These are phyloP conservation scores for Atherinomorus stipes DNA, from an alignment of 2,113 vertebrate genomes.

Conservation along the genomic window DNA sequence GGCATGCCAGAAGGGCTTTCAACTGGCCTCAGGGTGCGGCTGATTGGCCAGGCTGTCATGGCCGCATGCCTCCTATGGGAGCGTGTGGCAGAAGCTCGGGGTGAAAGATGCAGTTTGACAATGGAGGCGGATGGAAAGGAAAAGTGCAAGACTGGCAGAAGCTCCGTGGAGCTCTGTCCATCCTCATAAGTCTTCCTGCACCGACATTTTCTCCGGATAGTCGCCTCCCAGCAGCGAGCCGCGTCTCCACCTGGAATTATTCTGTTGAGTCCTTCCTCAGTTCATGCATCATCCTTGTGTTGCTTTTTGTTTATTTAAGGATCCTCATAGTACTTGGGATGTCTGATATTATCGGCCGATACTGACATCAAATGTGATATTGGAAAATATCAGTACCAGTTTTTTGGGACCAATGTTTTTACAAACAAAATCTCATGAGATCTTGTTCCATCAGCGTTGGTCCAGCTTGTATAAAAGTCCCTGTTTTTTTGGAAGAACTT, in stretches of 20 bases:
- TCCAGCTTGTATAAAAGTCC: too few relatives aligned
- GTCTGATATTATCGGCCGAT: too few relatives aligned
- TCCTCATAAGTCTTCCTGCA: slow-evolving; percentile 11
- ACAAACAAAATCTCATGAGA: too few relatives aligned
- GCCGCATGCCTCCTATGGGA: slow-evolving; percentile 47
- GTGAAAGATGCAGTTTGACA: slow-evolving; percentile 58
- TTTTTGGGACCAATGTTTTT: too few relatives aligned
- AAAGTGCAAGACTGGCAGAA: slow-evolving; percentile 70
- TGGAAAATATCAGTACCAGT: too few relatives aligned
- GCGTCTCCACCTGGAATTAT: slow-evolving; percentile 78
- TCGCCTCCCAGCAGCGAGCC: slow-evolving; percentile 63
- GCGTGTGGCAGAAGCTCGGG: slow-evolving; percentile 36
- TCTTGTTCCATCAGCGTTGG: too few relatives aligned
- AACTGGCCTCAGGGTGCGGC: slow-evolving; percentile 68
- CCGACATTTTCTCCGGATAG: slow-evolving; percentile 33
- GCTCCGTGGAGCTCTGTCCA: not conserved
- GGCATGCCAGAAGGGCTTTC: slow-evolving; percentile 73
- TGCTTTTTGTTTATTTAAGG: too few relatives aligned
- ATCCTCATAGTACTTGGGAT: too few relatives aligned
- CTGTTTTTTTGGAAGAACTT: too few relatives aligned
- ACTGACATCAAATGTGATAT: too few relatives aligned
- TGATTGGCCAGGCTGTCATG: slow-evolving; percentile 73
- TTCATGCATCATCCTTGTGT: slow-evolving; percentile 72
- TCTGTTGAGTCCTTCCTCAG: slow-evolving; percentile 71
- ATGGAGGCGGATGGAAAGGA: slow-evolving; percentile 36